Evolutionary conservation across 2,888 invertebrate genomes (phyloP), one percentile per base, ranked within the genome.

Genomic region (Palloptera scutellata): DNA sequence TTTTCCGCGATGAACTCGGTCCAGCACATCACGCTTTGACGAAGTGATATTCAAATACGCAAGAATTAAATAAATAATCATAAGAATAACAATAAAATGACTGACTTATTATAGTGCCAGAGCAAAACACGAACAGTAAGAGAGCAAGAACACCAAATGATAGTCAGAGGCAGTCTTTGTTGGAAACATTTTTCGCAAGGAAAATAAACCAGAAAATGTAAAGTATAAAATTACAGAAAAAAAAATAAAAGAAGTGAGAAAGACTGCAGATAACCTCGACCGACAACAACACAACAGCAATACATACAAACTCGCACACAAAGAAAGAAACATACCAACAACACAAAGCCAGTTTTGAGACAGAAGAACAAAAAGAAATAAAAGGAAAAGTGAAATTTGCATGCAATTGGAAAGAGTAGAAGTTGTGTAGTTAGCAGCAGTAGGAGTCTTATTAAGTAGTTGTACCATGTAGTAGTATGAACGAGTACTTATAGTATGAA

Each of bases 61-160:
- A 30, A 30, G 6, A 30, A 30, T 30, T 4, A 30, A 30, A 30
- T 30, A 30, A 6, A 30, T 4, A 30, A 30, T 30, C 30, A 30
- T 6, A 30, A 30, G 30, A 30, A 30, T 4, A 4, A 4, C 30
- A 30, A 30, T 30, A 30, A 30, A 30, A 30, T 30, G 2, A 30
- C 30, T 30, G 30, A 30, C 30, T 30, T 30, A 30, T 6, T 4
- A 30, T 6, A 4, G 6, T 4, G 30, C 6, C 3, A 30, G 30
- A 30, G 3, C 30, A 30, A 30, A 30, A 30, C 30, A 2, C 45
- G 11, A 13, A 45, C 45, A 45, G 45, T 41, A n/a, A 30, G 61
- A 67, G 45, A 53, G 40, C 10, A 9, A 45, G 11, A n/a, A 59
- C 41, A 43, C 64, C 64, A 65, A 68, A 59, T 41, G 58, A 0